Conservation (phyloP, 2,797 vertebrate genomes). For the Chiroxiphia lanceolata region DNA sequence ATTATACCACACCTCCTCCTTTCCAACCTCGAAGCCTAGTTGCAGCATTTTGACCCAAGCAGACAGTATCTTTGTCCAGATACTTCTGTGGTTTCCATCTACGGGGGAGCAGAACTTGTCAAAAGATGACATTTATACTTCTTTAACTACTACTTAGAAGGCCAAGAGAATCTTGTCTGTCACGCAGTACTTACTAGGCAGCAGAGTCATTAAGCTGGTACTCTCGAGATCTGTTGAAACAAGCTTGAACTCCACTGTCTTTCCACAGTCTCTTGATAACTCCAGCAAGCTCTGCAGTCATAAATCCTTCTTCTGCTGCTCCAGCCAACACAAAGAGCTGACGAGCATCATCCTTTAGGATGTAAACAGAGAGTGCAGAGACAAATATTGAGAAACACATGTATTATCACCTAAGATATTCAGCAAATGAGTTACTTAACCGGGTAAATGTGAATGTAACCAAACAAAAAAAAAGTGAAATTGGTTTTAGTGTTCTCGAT, state of each 20-base stretch:
- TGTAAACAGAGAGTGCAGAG: background rate
- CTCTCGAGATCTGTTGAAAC: constrained; percentile 95
- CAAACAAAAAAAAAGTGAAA: background rate
- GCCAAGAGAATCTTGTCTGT: background rate
- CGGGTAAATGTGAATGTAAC: background rate
- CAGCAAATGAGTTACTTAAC: background rate
- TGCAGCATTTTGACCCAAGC: background rate
- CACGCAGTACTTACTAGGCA: constrained; percentile 87
- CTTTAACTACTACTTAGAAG: background rate
- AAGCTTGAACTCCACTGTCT: constrained; percentile 94
- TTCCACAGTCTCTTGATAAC: constrained; percentile 97
- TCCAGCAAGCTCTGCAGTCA: constrained; percentile 94
- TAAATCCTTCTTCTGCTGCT: constrained; percentile 96
- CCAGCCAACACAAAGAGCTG: constrained; percentile 96
- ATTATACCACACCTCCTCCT: background rate
- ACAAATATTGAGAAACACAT: background rate
- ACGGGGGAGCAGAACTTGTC: background rate
- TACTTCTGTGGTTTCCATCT: background rate
- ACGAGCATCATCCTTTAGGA: constrained; percentile 89
- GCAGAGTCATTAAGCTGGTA: constrained; percentile 99
- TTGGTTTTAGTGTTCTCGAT: background rate
- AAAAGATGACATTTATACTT: background rate
- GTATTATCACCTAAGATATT: background rate
- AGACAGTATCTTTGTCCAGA: background rate
- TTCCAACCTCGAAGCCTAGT: background rate